These are phyloP conservation scores for Thecocarcelia acutangulata DNA, from an alignment of 2,888 invertebrate species.

Conservation along the genomic window DNA sequence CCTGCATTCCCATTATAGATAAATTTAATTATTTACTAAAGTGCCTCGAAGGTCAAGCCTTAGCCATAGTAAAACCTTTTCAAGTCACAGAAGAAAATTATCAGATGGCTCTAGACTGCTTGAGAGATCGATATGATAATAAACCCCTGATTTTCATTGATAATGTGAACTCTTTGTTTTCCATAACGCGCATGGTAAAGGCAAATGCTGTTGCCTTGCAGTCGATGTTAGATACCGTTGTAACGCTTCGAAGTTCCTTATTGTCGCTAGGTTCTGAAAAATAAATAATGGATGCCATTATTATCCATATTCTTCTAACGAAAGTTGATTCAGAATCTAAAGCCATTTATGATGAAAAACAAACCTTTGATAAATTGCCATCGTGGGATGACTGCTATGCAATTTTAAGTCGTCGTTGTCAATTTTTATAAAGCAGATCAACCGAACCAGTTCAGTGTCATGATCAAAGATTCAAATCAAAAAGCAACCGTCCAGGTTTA, in stretches of 20 bases:
- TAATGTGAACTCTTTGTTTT: conserved; percentile 26
- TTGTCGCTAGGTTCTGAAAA: conserved; percentile 9
- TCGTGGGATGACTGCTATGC: conserved; percentile 29
- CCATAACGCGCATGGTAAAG: conserved; percentile 5
- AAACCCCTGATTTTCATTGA: conserved; percentile 37
- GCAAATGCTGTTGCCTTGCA: conserved; percentile 4
- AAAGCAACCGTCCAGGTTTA: conserved; percentile 1
- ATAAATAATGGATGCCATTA: conserved; percentile 23
- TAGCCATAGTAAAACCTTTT: conserved; percentile 33
- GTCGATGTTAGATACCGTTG: conserved; percentile 36
- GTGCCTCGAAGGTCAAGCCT: conserved; percentile 45
- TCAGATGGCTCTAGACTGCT: conserved; percentile 1
- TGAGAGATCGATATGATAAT: conserved; percentile 49
- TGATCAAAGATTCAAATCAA: conserved; percentile 2
- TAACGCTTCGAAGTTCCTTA: conserved; percentile 31
- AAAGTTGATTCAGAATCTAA: conserved; percentile 27
- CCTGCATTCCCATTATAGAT: too few relatives aligned
- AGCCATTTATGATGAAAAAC: conserved; percentile 21
- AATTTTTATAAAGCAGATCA: conserved; percentile 4
- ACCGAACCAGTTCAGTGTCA: background rate
- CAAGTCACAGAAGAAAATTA: conserved; percentile 58
- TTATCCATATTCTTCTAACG: conserved; percentile 28
- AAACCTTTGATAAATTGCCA: conserved; percentile 7
- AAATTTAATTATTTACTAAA: conserved; percentile 35
- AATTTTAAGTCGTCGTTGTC: conserved; percentile 25